Percentiles rank a stretch among this genome's conserved stretches.
Conservation (phyloP, 2,797 vertebrate species). For the Lithobates pipiens region DNA sequence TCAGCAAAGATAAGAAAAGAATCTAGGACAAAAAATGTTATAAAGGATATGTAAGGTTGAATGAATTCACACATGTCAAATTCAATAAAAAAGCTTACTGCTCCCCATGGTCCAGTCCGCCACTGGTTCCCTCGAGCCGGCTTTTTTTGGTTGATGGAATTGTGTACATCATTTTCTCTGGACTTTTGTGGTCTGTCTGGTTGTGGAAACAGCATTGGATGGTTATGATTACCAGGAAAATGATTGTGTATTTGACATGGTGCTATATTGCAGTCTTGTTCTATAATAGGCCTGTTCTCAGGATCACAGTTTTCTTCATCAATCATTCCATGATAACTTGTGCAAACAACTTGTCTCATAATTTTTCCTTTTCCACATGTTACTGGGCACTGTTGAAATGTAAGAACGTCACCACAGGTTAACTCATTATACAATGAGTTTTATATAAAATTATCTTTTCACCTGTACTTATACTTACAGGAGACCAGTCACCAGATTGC, state of each 20-base stretch:
- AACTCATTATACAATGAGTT: background rate
- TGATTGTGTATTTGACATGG: conserved; percentile 80
- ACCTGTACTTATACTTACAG: conserved; percentile 80
- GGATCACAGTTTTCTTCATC: conserved; percentile 88
- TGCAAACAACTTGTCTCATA: conserved; percentile 88
- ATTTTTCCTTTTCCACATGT: conserved; percentile 84
- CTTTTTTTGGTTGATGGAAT: conserved; percentile 80
- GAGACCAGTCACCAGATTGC: conserved; percentile 91
- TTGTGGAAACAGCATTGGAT: conserved; percentile 76
- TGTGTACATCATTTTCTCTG: conserved; percentile 72
- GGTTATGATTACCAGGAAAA: conserved; percentile 75
- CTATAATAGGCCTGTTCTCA: conserved; percentile 78
- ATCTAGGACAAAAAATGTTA: too few relatives aligned
- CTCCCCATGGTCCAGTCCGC: conserved; percentile 97
- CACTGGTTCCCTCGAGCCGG: conserved; percentile 87
- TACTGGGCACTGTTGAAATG: conserved; percentile 86
- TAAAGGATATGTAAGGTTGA: too few relatives aligned
- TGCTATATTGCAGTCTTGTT: conserved; percentile 83
- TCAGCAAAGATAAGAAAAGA: too few relatives aligned
- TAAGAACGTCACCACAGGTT: conserved; percentile 5
- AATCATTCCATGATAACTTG: conserved; percentile 86
- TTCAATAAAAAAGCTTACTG: conserved; percentile 79
- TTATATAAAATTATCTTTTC: background rate
- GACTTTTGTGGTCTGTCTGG: conserved; percentile 72
- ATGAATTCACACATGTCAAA: too few relatives aligned